A percentile compares a stretch with the other conserved stretches of the same genome.
phyloP scores from a whole-genome alignment of 2,888 invertebrate species.

The Caenorhabditis becei region DNA sequence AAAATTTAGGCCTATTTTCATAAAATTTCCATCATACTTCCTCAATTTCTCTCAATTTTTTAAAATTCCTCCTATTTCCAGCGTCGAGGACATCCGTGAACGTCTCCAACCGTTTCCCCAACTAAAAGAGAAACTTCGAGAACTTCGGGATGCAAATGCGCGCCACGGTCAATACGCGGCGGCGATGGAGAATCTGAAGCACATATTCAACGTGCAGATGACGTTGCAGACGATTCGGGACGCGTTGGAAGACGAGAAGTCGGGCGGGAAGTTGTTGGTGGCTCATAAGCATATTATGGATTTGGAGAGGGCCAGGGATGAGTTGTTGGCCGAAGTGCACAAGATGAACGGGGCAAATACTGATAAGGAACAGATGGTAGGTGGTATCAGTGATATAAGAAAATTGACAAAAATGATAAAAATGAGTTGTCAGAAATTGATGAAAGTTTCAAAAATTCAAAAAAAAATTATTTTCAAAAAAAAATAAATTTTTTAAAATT shows the following conservation, averaged over 20 bases:
- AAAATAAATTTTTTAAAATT: too few relatives aligned
- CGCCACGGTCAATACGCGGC: conserved; percentile 96
- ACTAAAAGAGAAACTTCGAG: conserved; percentile 89
- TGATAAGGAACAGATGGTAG: conserved; percentile 77
- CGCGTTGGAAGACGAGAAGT: conserved; percentile 89
- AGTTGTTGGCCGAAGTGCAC: conserved; percentile 93
- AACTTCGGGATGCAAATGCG: conserved; percentile 93
- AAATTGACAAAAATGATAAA: neutral
- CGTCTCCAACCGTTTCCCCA: conserved; percentile 89
- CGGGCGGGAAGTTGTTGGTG: conserved; percentile 88
- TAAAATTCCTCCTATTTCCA: conserved; percentile 82
- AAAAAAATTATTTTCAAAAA: neutral
- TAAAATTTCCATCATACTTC: too few relatives aligned
- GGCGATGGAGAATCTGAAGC: conserved; percentile 97
- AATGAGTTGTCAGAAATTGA: neutral
- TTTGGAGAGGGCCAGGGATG: conserved; percentile 96
- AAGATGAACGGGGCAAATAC: conserved; percentile 85
- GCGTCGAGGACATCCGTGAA: conserved; percentile 88
- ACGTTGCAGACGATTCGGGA: conserved; percentile 94
- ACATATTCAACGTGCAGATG: conserved; percentile 97
- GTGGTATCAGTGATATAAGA: neutral
- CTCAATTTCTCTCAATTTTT: too few relatives aligned
- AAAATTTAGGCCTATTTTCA: too few relatives aligned
- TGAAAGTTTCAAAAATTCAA: neutral
- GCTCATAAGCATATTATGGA: conserved; percentile 94